These are phyloP conservation scores for Neodiprion fabricii DNA, from an alignment of 1,140 invertebrate species.

Conservation along the genomic window DNA sequence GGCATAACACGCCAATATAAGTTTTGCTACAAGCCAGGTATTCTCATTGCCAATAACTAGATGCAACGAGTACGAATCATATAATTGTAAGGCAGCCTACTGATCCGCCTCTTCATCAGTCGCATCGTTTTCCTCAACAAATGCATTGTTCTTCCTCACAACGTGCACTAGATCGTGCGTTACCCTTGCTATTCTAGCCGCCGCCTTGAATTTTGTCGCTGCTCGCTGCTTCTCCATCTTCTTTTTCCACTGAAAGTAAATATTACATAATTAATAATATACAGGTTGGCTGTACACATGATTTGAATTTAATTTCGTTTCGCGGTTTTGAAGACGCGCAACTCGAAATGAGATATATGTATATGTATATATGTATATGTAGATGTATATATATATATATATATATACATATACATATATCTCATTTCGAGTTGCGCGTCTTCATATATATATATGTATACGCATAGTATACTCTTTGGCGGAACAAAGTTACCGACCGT, in stretches of 20 bases:
- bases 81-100: no score
- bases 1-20: no score
- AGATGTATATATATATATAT: no score
- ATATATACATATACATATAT: no score
- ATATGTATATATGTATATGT: no score
- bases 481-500: no score
- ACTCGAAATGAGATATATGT: neutral
- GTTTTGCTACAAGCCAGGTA: no score
- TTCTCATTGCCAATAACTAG: no score
- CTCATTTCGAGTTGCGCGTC: no score
- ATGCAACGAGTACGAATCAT: no score
- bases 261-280: conserved; percentile 13
- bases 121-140: conserved; percentile 26
- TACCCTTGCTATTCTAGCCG: conserved; percentile 63
- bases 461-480: no score
- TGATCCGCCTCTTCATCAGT: conserved; percentile 16
- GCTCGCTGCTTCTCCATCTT: conserved; percentile 72
- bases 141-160: conserved; percentile 33
- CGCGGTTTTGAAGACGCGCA: neutral
- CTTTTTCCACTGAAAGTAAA: conserved; percentile 69
- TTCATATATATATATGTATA: no score
- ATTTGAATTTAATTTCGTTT: neutral
- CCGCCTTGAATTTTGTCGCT: conserved; percentile 72
- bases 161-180: conserved; percentile 50
- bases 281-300: neutral